These are phyloP conservation scores for Spinibarbus caldwelli DNA, from an alignment of 2,797 vertebrate species.

Conservation along the genomic window DNA sequence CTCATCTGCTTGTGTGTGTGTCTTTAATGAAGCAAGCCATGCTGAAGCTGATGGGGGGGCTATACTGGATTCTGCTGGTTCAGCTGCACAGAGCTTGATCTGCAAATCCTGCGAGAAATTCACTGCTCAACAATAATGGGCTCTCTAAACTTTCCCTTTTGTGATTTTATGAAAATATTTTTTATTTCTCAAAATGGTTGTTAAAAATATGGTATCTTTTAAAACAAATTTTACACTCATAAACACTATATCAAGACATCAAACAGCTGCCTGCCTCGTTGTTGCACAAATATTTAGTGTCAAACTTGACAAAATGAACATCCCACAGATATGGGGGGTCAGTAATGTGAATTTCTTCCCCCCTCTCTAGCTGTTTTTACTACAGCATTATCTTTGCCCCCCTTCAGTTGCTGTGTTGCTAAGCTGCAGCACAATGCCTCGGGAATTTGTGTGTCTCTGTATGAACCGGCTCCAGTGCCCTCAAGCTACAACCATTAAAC, in stretches of 20 bases:
- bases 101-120: constrained; percentile 75
- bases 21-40: constrained; percentile 68
- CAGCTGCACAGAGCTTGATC: constrained; percentile 73
- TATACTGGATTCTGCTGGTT: constrained; percentile 76
- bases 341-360: not conserved
- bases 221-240: not conserved
- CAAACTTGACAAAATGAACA: not conserved
- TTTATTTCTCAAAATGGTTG: constrained; percentile 35
- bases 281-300: not conserved
- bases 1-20: constrained; percentile 21
- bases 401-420: constrained; percentile 69
- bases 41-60: constrained; percentile 73
- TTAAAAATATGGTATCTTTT: not conserved
- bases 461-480: constrained; percentile 60
- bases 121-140: constrained; percentile 68
- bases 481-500: constrained; percentile 60
- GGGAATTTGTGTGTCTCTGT: constrained; percentile 72
- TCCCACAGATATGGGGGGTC: not conserved
- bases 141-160: not conserved
- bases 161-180: constrained; percentile 26
- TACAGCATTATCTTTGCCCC: constrained; percentile 73
- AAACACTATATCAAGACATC: not conserved
- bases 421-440: constrained; percentile 72
- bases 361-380: constrained; percentile 44
- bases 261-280: not conserved